phyloP scores from a whole-genome alignment of 2,113 vertebrate species.

The Silurus meridionalis region DNA sequence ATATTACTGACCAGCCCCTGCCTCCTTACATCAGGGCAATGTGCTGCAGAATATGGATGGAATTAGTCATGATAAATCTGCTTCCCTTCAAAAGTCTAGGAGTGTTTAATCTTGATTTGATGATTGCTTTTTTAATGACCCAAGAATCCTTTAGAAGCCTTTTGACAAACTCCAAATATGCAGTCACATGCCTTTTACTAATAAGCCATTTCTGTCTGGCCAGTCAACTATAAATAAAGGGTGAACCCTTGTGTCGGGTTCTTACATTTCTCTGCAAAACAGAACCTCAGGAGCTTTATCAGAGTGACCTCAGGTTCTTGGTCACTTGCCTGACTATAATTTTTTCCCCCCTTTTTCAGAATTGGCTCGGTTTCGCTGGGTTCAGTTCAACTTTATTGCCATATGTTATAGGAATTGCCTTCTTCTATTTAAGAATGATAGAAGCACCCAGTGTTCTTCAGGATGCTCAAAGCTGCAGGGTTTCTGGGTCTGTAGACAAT shows the following conservation, averaged over 20 bases:
- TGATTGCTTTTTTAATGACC: not conserved
- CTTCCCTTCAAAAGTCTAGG: not conserved
- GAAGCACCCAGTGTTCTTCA: not conserved
- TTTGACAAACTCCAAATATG: not conserved
- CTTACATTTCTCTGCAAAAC: not conserved
- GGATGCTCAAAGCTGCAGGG: not conserved
- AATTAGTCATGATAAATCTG: not conserved
- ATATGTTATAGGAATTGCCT: not conserved
- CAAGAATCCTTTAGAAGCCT: not conserved
- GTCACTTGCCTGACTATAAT: not conserved
- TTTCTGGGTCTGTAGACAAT: not conserved
- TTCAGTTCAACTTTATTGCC: not conserved
- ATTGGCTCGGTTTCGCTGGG: not conserved
- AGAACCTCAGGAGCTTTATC: not conserved
- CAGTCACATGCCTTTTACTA: not conserved
- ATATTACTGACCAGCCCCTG: not conserved
- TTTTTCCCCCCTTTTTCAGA: not conserved
- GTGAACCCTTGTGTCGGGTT: not conserved
- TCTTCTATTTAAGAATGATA: not conserved
- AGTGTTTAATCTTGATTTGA: conserved; percentile 1
- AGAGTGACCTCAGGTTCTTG: not conserved
- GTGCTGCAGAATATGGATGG: not conserved
- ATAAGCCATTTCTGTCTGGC: not conserved
- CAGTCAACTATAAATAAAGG: not conserved
- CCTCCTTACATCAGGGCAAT: not conserved